Evolutionary conservation across 2,797 vertebrate species (phyloP), one percentile per base, ranked within the genome.

Genomic region (Apogon hyalosoma): DNA sequence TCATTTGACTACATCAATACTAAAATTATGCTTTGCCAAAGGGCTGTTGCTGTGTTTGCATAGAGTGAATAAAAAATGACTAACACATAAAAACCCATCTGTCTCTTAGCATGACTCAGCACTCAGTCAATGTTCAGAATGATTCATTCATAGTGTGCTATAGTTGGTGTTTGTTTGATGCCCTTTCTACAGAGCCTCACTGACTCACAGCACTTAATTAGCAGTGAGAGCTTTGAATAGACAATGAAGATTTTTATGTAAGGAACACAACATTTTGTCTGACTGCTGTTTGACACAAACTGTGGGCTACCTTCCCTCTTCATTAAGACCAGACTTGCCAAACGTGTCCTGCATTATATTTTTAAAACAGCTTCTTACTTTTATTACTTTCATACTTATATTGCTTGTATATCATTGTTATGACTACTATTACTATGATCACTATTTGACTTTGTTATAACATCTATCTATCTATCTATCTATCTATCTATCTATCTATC

Each of bases 31-130:
- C 63, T 57, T 11, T 41, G 72, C 77, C 68, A 64, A 55, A 68
- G 51, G 64, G 46, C 51, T 63, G 46, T 54, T 63, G 38, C 42
- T 58, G 63, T 80, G 64, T 81, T 80, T 80, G 68, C 67, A 69
- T 13, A 50, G 47, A 63, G 63, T 69, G 75, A 82, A 87, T 80
- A 70, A 71, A 80, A 80, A 83, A 75, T 84, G 76, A 88, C 66
- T 73, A 79, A 65, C 55, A 46, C 13, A 52, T 58, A 67, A 69
- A 80, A 63, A 60, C 46, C 68, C 80, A 75, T 83, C 83, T 90
- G 86, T 87, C 71, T 81, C 79, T 76, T 68, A 51, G 14, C n/a
- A 59, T 87, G 88, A 88, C 70, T 90, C 87, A 84, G 82, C 75
- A 45, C 65, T 78, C 41, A 69, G 75, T 80, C 74, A 59, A 73